Evolutionary conservation across 2,797 vertebrate genomes (phyloP).

Genomic region (Lerista edwardsae): DNA sequence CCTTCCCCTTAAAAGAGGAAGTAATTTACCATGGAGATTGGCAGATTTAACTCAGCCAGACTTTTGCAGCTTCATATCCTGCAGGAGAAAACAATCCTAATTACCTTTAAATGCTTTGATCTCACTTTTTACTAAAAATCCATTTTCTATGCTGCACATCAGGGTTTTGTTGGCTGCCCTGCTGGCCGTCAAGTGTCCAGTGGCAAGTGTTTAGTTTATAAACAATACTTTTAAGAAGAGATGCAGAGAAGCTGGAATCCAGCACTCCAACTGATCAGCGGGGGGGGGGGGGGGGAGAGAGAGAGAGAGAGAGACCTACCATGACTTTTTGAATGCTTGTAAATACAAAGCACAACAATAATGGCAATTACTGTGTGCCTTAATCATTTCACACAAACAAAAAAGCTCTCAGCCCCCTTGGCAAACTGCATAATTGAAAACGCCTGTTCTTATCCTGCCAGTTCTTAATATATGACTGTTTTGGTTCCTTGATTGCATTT

Average conservation of each 20-base stretch:
- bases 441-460: background rate
- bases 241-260: background rate
- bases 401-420: no score
- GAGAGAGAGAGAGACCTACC: no score
- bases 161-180: no score
- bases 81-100: slow-evolving; percentile 49
- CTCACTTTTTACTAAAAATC: background rate
- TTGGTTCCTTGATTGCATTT: background rate
- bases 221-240: background rate
- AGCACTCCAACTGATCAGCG: background rate
- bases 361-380: background rate
- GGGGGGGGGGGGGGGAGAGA: background rate
- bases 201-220: background rate
- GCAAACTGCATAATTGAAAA: background rate
- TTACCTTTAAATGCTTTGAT: slow-evolving; percentile 54
- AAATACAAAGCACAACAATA: background rate
- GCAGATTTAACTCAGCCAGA: slow-evolving; percentile 46
- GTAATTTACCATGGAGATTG: slow-evolving; percentile 33
- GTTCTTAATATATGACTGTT: no score
- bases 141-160: no score
- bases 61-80: slow-evolving; percentile 44
- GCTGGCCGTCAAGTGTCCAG: background rate
- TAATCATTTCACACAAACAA: background rate
- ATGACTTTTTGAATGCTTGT: background rate
- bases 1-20: slow-evolving; percentile 14